Evolutionary conservation across 2,888 invertebrate genomes (phyloP).

Genomic region (Meteorus colon): DNA sequence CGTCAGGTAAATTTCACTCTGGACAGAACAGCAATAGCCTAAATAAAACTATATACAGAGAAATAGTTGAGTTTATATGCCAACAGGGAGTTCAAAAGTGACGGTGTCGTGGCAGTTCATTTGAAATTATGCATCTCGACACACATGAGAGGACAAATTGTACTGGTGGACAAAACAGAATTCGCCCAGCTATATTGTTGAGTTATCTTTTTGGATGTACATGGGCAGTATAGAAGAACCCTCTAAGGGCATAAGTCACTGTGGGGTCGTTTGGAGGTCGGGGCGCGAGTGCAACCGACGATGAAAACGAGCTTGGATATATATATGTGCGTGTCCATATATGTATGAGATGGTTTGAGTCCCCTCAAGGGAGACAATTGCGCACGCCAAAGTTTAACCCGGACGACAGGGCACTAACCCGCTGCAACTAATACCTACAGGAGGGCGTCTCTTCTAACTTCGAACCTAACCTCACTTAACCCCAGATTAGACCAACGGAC

Average conservation of each 20-base stretch:
- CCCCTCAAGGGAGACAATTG: slow-evolving; percentile 38
- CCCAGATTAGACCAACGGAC: slow-evolving; percentile 65
- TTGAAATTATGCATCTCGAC: slow-evolving; percentile 13
- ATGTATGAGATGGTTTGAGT: slow-evolving; percentile 10
- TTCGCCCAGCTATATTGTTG: not conserved
- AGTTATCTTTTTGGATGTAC: slow-evolving; percentile 39
- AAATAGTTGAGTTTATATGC: not conserved
- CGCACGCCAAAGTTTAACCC: slow-evolving; percentile 50
- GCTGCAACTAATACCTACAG: slow-evolving; percentile 60
- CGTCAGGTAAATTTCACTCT: no score
- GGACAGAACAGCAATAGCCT: no score
- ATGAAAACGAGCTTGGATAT: slow-evolving; percentile 10
- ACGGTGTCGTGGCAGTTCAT: not conserved
- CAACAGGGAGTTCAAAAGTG: not conserved
- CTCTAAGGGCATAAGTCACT: slow-evolving; percentile 51
- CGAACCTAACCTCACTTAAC: slow-evolving; percentile 62
- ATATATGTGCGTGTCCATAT: not conserved
- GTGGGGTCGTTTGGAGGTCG: slow-evolving; percentile 49
- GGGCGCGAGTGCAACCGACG: slow-evolving; percentile 24
- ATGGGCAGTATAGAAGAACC: slow-evolving; percentile 41
- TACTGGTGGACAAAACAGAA: not conserved
- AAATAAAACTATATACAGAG: not conserved
- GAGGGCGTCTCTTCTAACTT: slow-evolving; percentile 60
- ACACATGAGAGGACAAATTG: not conserved
- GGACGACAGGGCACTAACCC: slow-evolving; percentile 54